A percentile compares a stretch with the other conserved stretches of the same genome.
phyloP scores from a whole-genome alignment of 2,797 vertebrate species.

The Danionella dracula region DNA sequence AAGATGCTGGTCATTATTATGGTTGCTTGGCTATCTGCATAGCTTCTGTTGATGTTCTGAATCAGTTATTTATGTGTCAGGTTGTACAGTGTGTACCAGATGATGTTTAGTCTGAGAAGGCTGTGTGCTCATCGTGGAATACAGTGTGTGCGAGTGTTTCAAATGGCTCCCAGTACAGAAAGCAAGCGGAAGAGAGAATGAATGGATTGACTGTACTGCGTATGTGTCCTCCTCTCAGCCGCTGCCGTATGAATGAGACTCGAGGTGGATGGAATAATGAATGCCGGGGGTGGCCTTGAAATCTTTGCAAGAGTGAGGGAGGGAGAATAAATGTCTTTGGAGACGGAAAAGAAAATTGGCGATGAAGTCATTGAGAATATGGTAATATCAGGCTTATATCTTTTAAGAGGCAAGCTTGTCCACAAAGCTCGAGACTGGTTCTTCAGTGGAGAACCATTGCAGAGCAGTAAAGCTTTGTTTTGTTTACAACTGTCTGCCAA shows the following conservation, averaged over 20 bases:
- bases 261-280: not conserved
- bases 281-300: slow-evolving; percentile 8
- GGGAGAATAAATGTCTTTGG: slow-evolving; percentile 36
- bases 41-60: not conserved
- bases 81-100: not conserved
- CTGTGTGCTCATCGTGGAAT: not conserved
- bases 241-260: slow-evolving; percentile 35
- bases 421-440: slow-evolving; percentile 13
- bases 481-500: not conserved
- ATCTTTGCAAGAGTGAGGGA: slow-evolving; percentile 11
- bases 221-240: slow-evolving; percentile 21
- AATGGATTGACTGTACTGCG: slow-evolving; percentile 37
- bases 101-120: not conserved
- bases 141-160: not conserved
- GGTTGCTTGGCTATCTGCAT: not conserved
- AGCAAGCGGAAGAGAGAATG: slow-evolving; percentile 23
- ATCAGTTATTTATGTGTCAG: not conserved
- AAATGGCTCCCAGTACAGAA: slow-evolving; percentile 21
- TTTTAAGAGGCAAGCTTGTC: slow-evolving; percentile 18
- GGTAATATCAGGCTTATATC: slow-evolving; percentile 34
- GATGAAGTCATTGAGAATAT: slow-evolving; percentile 44
- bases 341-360: slow-evolving; percentile 45
- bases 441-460: not conserved
- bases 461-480: not conserved
- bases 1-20: not conserved